Evolutionary conservation across 92 coral and sea anemone species (phyloP).

Genomic region (Bergia sp.): DNA sequence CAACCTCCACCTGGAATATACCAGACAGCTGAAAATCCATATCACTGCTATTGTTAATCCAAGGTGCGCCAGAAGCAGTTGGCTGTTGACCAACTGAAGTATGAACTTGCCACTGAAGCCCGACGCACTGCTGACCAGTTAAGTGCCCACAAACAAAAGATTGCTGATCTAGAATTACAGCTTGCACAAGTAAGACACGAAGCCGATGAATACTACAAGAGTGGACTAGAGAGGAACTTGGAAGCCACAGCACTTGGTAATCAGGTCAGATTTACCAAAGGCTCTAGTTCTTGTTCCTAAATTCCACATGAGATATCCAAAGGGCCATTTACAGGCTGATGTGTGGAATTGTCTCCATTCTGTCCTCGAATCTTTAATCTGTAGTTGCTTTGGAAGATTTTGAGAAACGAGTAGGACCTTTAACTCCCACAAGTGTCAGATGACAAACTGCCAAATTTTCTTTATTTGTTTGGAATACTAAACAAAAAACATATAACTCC

Average conservation of each 20-base stretch:
- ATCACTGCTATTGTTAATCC: background rate
- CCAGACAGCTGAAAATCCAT: background rate
- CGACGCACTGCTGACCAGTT: conserved; percentile 82
- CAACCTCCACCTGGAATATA: too few relatives aligned
- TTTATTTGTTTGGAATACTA: too few relatives aligned
- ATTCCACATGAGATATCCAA: background rate
- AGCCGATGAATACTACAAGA: conserved; percentile 95
- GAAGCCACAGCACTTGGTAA: conserved; percentile 92
- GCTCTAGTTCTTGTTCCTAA: too few relatives aligned
- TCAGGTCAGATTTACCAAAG: conserved; percentile 63
- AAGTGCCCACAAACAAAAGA: conserved; percentile 70
- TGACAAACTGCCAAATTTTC: too few relatives aligned
- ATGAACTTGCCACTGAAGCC: conserved; percentile 72
- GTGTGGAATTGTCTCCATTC: background rate
- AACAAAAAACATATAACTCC: too few relatives aligned
- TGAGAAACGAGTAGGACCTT: too few relatives aligned
- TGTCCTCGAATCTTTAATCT: too few relatives aligned
- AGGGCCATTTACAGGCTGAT: background rate
- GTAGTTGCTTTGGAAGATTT: too few relatives aligned
- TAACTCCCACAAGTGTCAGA: too few relatives aligned
- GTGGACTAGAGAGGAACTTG: conserved; percentile 88
- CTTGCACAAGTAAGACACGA: conserved; percentile 87
- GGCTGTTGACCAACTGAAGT: conserved; percentile 77
- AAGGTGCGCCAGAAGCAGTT: conserved; percentile 94
- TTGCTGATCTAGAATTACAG: conserved; percentile 83